Conservation (phyloP, 2,797 vertebrate genomes). For the Halcyon chelicuti region DNA sequence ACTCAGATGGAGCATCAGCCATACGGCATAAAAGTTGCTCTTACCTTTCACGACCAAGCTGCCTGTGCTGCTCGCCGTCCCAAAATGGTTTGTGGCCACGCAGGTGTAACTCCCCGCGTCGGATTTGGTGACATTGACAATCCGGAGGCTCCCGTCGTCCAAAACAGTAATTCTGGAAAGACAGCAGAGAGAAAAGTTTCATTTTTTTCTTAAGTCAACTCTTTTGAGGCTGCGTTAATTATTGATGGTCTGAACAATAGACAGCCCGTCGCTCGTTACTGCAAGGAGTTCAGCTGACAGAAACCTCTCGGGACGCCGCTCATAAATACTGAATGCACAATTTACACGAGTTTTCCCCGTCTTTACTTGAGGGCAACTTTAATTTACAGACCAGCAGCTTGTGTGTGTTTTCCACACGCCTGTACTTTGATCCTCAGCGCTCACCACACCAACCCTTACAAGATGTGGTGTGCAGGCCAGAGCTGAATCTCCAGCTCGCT, state of each 20-base stretch:
- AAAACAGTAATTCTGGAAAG: constrained; percentile 85
- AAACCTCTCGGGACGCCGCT: background rate
- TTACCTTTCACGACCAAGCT: constrained; percentile 95
- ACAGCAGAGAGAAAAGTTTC: background rate
- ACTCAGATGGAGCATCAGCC: background rate
- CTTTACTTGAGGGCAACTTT: background rate
- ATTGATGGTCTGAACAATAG: background rate
- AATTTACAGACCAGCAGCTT: background rate
- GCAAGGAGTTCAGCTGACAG: background rate
- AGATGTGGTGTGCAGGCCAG: background rate
- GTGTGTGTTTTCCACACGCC: background rate
- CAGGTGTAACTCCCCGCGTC: constrained; percentile 94
- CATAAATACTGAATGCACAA: background rate
- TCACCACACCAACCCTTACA: background rate
- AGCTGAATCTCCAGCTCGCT: background rate
- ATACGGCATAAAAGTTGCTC: accelerated
- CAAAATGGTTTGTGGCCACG: constrained; percentile 93
- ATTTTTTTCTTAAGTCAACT: background rate
- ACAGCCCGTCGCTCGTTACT: background rate
- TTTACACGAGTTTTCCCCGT: background rate
- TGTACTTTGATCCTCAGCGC: background rate
- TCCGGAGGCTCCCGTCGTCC: constrained; percentile 90
- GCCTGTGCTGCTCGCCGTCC: constrained; percentile 92
- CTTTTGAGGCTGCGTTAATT: accelerated
- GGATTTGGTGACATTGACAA: constrained; percentile 89